phyloP scores from a whole-genome alignment of 2,113 vertebrate genomes.

The Rhynchomys soricoides region DNA sequence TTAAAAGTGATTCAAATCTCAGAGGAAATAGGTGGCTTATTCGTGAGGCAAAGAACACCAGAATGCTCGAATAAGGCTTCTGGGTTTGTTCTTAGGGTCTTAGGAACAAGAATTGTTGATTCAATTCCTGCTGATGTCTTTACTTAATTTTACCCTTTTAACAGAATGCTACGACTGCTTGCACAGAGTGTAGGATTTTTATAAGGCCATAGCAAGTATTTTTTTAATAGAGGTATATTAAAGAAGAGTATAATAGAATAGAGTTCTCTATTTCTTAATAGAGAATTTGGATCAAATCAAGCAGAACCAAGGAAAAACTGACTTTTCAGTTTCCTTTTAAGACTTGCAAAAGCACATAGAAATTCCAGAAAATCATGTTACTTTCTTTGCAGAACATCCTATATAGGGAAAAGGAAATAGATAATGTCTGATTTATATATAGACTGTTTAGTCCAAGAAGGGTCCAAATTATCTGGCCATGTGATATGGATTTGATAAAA shows the following conservation, averaged over 20 bases:
- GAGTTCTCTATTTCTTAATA: background rate
- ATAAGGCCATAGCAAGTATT: background rate
- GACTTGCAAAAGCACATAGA: background rate
- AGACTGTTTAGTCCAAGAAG: background rate
- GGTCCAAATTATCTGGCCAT: background rate
- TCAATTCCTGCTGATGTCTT: background rate
- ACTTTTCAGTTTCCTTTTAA: background rate
- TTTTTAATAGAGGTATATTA: background rate
- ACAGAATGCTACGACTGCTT: background rate
- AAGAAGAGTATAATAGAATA: background rate
- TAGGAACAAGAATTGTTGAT: background rate
- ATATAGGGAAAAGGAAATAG: background rate
- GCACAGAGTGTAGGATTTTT: background rate
- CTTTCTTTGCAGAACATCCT: background rate
- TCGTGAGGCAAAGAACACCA: background rate
- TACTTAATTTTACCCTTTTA: background rate
- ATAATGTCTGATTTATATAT: background rate
- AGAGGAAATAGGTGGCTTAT: background rate
- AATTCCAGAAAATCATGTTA: slow-evolving; percentile 15
- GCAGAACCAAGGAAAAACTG: background rate
- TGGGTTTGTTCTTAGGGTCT: background rate
- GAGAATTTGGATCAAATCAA: slow-evolving; percentile 37
- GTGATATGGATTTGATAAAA: background rate
- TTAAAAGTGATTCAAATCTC: slow-evolving; percentile 25
- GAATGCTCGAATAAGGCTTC: background rate